Evolutionary conservation across 2,888 invertebrate species (phyloP), one percentile per base, ranked within the genome.

Genomic region (Thecophora atra): DNA sequence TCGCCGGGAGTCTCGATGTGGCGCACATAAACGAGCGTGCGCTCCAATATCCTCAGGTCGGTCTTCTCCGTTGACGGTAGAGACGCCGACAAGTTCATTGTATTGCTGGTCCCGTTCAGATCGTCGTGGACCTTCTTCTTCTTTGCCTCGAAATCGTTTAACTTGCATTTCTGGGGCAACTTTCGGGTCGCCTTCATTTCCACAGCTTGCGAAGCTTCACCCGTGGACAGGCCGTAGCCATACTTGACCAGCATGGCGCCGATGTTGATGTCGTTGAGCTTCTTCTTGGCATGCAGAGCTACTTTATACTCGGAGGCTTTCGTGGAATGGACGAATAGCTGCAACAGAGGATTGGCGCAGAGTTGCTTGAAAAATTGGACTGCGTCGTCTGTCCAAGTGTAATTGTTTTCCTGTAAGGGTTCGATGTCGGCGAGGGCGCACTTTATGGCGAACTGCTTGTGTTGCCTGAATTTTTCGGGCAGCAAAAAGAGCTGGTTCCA

Each of bases 1-100:
- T 89, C 86, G 17, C 89, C 89, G 0, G 92, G 92, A 6, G 89
- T 88, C 13, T 87, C 84, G 30, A 88, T 87, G 51, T 88, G 85
- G 0, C 89, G 78, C 1, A 91, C 77, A 74, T 87, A 86, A 0
- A 90, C 73, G 0, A 72, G 26, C 8, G 77, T 71, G 15, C 81
- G 80, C 65, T 79, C 76, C 0, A 74, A 62, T 26, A 60, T 30
- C 17, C 75, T 71, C n/a, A 58, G 21, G 19, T 52, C 56, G 17
- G 63, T 17, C 60, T 30, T 60, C 21, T 58, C 47, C 6, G 21
- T 15, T n/a, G 52, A 21, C 24, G 51, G 26, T 8, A 44, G 19
- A 17, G 37, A 30, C 2, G 47, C 47, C 7, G 64, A 17, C 6
- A 11, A 51, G 24, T 5, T 28, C 19, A 52, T n/a, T 17, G 17